Conservation (phyloP, 2,888 invertebrate genomes). For the Euclidia mi region DNA sequence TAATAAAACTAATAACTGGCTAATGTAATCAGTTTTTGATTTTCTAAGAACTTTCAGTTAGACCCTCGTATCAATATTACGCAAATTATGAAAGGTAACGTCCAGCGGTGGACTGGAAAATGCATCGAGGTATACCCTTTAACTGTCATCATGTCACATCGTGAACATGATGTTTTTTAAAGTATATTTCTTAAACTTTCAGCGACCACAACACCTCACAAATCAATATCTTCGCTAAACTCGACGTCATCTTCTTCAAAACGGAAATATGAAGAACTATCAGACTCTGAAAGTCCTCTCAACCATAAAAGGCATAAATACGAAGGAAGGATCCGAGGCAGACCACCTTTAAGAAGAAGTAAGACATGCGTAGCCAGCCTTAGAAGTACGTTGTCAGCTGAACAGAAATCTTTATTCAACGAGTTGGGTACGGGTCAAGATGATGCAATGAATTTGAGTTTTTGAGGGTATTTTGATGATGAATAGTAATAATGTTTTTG, state of each 20-base stretch:
- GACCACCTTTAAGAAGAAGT: constrained; percentile 77
- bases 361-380: constrained; percentile 69
- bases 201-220: constrained; percentile 70
- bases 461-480: constrained; percentile 56
- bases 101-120: too few species aligned
- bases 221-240: constrained; percentile 62
- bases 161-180: too few species aligned
- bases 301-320: constrained; percentile 83
- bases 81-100: too few species aligned
- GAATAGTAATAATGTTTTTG: too few species aligned
- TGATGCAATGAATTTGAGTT: constrained; percentile 74
- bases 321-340: constrained; percentile 78
- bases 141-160: too few species aligned
- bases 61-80: too few species aligned
- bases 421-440: constrained; percentile 61
- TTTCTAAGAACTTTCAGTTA: too few species aligned
- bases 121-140: too few species aligned
- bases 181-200: constrained; percentile 45
- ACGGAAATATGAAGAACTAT: constrained; percentile 75
- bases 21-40: too few species aligned
- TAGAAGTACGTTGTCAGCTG: constrained; percentile 71
- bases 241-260: constrained; percentile 79
- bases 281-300: constrained; percentile 79
- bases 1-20: too few species aligned
- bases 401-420: constrained; percentile 66